phyloP scores from a whole-genome alignment of 2,113 vertebrate genomes.

The Bothrops jararaca region DNA sequence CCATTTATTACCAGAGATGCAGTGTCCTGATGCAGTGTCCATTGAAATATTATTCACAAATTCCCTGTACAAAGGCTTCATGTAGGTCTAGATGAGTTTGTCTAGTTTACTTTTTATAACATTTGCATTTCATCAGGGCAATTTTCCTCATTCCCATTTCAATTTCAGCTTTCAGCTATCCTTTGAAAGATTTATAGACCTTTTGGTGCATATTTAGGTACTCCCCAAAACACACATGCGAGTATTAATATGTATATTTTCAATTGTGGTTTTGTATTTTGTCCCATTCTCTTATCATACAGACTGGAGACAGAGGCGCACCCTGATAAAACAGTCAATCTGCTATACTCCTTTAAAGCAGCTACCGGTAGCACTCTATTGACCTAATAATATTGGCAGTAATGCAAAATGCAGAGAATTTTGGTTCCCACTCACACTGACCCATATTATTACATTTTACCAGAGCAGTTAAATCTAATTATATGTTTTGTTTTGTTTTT shows the following conservation, averaged over 20 bases:
- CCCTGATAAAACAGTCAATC: background rate
- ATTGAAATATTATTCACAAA: background rate
- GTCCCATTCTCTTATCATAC: background rate
- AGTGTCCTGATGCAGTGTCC: background rate
- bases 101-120: background rate
- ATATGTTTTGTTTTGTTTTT: background rate
- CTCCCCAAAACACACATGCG: background rate
- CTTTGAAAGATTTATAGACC: background rate
- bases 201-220: background rate
- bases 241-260: background rate
- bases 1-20: background rate
- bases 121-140: background rate
- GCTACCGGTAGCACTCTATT: background rate
- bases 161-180: background rate
- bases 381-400: background rate
- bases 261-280: background rate
- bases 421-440: background rate
- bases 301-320: background rate
- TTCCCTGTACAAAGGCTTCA: background rate
- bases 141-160: background rate
- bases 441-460: slow-evolving; percentile 9
- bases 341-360: background rate
- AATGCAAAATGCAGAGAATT: background rate
- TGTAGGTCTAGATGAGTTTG: background rate
- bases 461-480: slow-evolving; percentile 5